A percentile compares a stretch with the other conserved stretches of the same genome.
Conservation (phyloP, 2,888 invertebrate species). For the Crepidodera aurea region DNA sequence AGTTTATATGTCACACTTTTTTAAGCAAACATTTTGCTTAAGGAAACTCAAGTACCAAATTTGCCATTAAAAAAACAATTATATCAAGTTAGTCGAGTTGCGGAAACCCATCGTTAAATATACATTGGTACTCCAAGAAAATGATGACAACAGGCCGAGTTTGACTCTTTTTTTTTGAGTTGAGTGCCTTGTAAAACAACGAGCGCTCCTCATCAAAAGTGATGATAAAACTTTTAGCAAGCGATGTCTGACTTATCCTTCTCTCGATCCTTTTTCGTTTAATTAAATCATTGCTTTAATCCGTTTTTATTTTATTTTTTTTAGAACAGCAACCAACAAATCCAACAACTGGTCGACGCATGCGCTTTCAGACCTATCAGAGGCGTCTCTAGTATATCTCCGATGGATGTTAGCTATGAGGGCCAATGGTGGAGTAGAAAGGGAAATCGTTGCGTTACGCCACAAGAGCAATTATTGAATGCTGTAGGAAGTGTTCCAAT, state of each 20-base stretch:
- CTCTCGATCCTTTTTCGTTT: too few species aligned
- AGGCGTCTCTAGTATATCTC: constrained; percentile 32
- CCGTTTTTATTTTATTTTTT: too few species aligned
- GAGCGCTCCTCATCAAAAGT: constrained; percentile 25
- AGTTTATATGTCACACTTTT: too few species aligned
- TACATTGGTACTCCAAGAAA: too few species aligned
- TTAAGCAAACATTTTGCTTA: too few species aligned
- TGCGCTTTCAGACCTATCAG: constrained; percentile 42
- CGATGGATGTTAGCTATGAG: constrained; percentile 43
- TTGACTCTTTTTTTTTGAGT: constrained; percentile 45
- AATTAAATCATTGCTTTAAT: too few species aligned
- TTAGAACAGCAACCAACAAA: constrained; percentile 18
- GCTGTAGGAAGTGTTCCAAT: constrained; percentile 13
- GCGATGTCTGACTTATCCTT: constrained; percentile 35
- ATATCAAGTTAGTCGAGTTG: too few species aligned
- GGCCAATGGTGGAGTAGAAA: constrained; percentile 30
- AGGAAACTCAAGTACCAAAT: too few species aligned
- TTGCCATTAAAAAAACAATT: too few species aligned
- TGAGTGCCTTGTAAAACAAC: constrained; percentile 24
- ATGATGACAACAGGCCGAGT: constrained; percentile 59
- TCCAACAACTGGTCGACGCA: constrained; percentile 33
- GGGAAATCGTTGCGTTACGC: constrained; percentile 47
- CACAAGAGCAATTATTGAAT: constrained; percentile 49
- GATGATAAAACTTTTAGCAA: constrained; percentile 22
- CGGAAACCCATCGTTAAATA: too few species aligned